Evolutionary conservation across 2,888 invertebrate species (phyloP), one percentile per base, ranked within the genome.

Genomic region (Acanthoscelides obtectus): DNA sequence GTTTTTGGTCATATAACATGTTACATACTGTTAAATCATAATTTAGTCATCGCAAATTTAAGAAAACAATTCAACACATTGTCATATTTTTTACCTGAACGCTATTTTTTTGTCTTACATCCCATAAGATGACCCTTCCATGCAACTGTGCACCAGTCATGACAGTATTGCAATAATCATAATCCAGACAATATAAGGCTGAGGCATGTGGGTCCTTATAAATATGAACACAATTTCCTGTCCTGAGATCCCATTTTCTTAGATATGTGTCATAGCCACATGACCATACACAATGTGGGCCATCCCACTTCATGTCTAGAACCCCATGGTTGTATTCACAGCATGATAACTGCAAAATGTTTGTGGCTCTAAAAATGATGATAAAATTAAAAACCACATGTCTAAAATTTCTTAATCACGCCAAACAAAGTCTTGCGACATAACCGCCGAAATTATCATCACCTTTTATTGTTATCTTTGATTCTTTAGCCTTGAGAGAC

Each of bases 161-260:
- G 70, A 92, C 87, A 0, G 88, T 88, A 80, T 89, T 87, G 63
- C 87, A 84, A 69, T 89, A 88, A 82, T 93, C 92, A 68, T 90
- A 88, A 70, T 91, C 89, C 68, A 93, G 81, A 78, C 91, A 91
- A 80, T 91, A 92, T 17, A 92, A 82, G 0, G 89, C 88, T 0
- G 89, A 88, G 79, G 90, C 89, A 76, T 88, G 90, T 0, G 91
- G 91, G 84, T 93, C 92, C 73, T 87, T 86, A 89, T 91, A 92
- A 64, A 86, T 82, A 64, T 84, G 82, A 22, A 89, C 90, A 81
- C 90, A 90, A 0, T 82, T 80, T 73, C 88, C 88, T 0, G 84
- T 84, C 75, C 90, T 87, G 0, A 88, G 82, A 79, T 93, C 93
- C 88, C 90, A 92, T 81, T 91, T 76, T 71, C 90, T 86, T 68